phyloP scores from a whole-genome alignment of 2,888 invertebrate genomes.

The Idaea straminata region DNA sequence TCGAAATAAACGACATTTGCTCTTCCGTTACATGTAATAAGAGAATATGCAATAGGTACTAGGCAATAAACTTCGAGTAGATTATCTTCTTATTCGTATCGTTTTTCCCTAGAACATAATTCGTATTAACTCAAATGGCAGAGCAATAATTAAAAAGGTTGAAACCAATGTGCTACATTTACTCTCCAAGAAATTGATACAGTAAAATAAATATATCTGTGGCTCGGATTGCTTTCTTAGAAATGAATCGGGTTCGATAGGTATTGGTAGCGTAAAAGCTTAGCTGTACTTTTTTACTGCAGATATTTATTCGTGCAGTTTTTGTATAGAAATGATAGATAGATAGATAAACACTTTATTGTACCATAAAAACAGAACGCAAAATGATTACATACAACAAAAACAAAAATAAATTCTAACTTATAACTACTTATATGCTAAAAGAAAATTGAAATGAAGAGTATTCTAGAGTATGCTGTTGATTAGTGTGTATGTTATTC shows the following conservation, averaged over 20 bases:
- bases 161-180: slow-evolving; percentile 48
- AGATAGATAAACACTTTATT: too few species aligned
- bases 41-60: neutral
- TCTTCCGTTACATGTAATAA: neutral
- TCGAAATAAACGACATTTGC: neutral
- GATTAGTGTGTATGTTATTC: too few species aligned
- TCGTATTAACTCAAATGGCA: slow-evolving; percentile 35
- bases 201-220: slow-evolving; percentile 69
- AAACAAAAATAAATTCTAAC: too few species aligned
- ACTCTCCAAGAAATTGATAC: slow-evolving; percentile 64
- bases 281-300: neutral
- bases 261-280: neutral
- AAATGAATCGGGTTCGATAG: slow-evolving; percentile 50
- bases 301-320: neutral
- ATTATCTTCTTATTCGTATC: slow-evolving; percentile 24
- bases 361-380: too few species aligned
- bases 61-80: neutral
- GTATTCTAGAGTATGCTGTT: too few species aligned
- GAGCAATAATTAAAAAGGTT: slow-evolving; percentile 51
- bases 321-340: too few species aligned
- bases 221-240: slow-evolving; percentile 70
- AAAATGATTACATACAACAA: too few species aligned
- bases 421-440: too few species aligned
- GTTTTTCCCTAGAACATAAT: slow-evolving; percentile 25
- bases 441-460: too few species aligned